Evolutionary conservation across 2,888 invertebrate genomes (phyloP).

Genomic region (Cataglyphis altisquamis): DNA sequence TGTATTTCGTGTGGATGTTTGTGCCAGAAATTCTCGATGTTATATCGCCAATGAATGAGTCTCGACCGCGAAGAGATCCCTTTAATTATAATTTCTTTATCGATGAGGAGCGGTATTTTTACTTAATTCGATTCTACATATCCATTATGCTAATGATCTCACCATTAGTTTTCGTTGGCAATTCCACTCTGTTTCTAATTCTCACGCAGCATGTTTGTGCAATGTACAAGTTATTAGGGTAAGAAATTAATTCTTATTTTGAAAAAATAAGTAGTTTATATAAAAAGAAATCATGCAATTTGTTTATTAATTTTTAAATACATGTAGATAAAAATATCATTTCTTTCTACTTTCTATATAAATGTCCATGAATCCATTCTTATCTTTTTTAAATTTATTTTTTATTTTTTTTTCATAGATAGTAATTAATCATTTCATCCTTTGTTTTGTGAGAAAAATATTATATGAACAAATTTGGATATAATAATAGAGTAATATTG

Average conservation of each 20-base stretch:
- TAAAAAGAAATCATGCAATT: background rate
- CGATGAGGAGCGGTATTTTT: background rate
- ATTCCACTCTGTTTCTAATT: background rate
- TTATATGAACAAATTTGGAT: background rate
- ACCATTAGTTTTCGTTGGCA: background rate
- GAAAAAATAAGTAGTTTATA: conserved; percentile 5
- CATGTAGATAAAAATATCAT: background rate
- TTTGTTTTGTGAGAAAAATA: background rate
- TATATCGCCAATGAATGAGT: conserved; percentile 34
- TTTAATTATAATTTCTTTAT: conserved; percentile 3
- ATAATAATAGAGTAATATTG: background rate
- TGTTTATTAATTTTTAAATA: background rate
- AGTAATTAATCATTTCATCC: background rate
- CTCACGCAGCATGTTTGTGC: conserved; percentile 28
- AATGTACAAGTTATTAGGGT: conserved; percentile 34
- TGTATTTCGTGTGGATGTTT: background rate
- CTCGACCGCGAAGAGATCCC: background rate
- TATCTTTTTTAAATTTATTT: background rate
- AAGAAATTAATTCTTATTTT: conserved; percentile 19
- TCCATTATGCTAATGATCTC: too few relatives aligned
- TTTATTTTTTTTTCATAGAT: background rate
- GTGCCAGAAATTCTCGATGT: conserved; percentile 31
- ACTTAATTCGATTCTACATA: background rate
- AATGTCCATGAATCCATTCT: background rate
- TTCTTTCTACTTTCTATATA: background rate